Evolutionary conservation across 2,797 vertebrate genomes (phyloP).

Genomic region (Clarias fuscus): DNA sequence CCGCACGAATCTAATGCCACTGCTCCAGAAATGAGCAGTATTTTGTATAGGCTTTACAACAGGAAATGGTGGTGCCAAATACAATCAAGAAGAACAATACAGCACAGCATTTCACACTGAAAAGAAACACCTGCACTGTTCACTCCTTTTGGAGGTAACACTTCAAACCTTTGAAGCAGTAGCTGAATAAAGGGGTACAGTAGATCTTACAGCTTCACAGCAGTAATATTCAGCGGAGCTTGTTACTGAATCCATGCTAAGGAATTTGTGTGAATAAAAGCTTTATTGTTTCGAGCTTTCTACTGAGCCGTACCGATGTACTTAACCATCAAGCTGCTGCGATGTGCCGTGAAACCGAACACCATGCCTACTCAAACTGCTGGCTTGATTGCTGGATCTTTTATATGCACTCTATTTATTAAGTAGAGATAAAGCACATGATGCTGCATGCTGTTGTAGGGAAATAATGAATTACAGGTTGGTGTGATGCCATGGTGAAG

Average conservation of each 20-base stretch:
- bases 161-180: constrained; percentile 19
- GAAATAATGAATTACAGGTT: constrained; percentile 9
- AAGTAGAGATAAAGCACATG: background rate
- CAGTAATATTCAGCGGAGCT: constrained; percentile 43
- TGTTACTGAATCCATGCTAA: constrained; percentile 41
- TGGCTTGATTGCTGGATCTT: background rate
- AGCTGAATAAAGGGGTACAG: constrained; percentile 22
- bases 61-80: background rate
- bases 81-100: constrained; percentile 12
- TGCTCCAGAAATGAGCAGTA: background rate
- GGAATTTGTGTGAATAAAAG: background rate
- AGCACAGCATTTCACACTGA: constrained; percentile 19
- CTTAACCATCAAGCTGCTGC: background rate
- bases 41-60: constrained; percentile 9
- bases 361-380: background rate
- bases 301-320: background rate
- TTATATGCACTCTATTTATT: background rate
- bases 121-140: constrained; percentile 19
- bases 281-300: background rate
- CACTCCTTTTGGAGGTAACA: background rate
- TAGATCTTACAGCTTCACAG: constrained; percentile 22
- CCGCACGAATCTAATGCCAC: constrained; percentile 19
- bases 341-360: background rate
- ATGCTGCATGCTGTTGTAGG: background rate
- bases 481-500: background rate